Percentiles rank a stretch among this genome's conserved stretches.
Conservation (phyloP, 23 tunicate species). For the Pegea sp. region DNA sequence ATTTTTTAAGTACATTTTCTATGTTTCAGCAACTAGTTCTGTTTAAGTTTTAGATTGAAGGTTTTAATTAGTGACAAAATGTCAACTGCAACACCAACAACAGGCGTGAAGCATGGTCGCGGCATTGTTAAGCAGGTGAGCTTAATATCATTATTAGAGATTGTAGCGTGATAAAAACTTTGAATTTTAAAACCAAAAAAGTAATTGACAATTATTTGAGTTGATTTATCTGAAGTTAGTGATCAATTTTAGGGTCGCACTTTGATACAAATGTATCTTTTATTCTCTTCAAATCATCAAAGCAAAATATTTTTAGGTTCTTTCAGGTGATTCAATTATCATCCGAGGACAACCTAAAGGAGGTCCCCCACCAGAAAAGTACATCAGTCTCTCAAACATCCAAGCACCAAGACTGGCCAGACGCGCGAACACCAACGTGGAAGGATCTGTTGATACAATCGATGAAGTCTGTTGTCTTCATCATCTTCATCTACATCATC, state of each 20-base stretch:
- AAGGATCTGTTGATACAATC: slow-evolving; percentile 55
- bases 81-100: slow-evolving; percentile 9
- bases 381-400: slow-evolving; percentile 64
- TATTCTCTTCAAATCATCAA: no score
- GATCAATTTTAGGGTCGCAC: no score
- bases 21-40: no score
- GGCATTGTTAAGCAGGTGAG: slow-evolving; percentile 82
- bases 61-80: no score
- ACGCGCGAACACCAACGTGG: slow-evolving; percentile 50
- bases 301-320: slow-evolving; percentile 19
- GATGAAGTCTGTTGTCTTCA: slow-evolving; percentile 35
- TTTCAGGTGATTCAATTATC: slow-evolving; percentile 73
- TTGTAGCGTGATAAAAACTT: no score
- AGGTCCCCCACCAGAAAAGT: slow-evolving; percentile 93
- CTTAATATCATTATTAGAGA: no score
- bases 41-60: no score
- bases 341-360: slow-evolving; percentile 89
- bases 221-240: no score
- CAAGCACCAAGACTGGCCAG: slow-evolving; percentile 64
- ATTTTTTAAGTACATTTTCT: no score
- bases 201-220: no score
- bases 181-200: no score
- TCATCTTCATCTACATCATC: background rate
- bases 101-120: slow-evolving; percentile 37
- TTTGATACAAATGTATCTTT: no score